These are phyloP conservation scores for Halcyon chelicuti DNA, from an alignment of 2,797 vertebrate genomes.

Conservation along the genomic window DNA sequence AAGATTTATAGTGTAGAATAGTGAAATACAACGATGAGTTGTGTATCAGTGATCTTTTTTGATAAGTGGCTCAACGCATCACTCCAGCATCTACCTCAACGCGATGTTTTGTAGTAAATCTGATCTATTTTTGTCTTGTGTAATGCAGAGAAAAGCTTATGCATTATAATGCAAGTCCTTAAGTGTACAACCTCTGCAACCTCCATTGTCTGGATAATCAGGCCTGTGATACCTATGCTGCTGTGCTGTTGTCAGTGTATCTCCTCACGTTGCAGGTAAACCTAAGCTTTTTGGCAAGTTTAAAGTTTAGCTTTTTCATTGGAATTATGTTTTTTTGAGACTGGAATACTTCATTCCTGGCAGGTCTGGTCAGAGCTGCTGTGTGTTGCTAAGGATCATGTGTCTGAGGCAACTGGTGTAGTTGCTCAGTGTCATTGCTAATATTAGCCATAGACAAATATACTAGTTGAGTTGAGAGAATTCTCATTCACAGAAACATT, in stretches of 20 bases:
- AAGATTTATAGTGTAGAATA: neutral
- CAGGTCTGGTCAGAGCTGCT: neutral
- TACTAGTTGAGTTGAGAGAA: neutral
- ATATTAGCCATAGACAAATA: neutral
- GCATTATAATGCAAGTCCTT: neutral
- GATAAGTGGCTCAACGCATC: neutral
- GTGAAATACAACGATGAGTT: neutral
- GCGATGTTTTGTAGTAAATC: neutral
- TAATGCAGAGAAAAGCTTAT: neutral
- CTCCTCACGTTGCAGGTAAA: neutral
- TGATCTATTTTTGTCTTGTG: neutral
- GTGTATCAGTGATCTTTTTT: neutral
- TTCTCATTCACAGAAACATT: neutral
- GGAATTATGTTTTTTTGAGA: neutral
- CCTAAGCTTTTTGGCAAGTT: neutral
- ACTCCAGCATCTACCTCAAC: neutral
- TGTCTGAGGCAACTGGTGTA: neutral
- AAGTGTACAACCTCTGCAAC: neutral
- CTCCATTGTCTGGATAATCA: neutral
- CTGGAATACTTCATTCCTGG: neutral
- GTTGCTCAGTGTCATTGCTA: neutral
- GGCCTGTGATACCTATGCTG: neutral
- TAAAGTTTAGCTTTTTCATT: neutral
- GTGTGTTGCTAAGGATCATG: accelerated
- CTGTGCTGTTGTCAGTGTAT: neutral